These are phyloP conservation scores for Microcebus murinus DNA, from an alignment of 2,113 vertebrate species.

Conservation along the genomic window DNA sequence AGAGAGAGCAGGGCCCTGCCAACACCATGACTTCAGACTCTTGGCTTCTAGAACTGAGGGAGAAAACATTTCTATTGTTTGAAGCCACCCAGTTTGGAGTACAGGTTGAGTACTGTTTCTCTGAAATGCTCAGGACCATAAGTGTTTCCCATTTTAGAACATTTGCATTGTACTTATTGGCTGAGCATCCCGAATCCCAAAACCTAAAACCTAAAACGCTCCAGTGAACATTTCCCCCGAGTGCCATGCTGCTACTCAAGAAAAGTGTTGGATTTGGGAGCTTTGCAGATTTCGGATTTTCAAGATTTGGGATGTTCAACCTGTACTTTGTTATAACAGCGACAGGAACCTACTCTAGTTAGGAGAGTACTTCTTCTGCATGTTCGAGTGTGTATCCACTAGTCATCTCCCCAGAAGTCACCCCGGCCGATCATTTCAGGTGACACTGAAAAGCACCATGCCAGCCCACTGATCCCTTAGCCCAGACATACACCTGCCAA, in stretches of 20 bases:
- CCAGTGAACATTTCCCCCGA: not conserved
- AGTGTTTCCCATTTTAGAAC: not conserved
- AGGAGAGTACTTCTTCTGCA: fast-evolving
- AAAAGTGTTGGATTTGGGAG: not conserved
- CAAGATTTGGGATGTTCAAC: not conserved
- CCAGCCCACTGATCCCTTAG: not conserved
- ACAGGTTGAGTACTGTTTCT: not conserved
- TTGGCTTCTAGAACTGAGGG: not conserved
- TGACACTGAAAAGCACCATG: fast-evolving
- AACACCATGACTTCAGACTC: not conserved
- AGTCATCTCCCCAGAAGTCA: not conserved
- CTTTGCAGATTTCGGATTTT: not conserved
- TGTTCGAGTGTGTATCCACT: fast-evolving
- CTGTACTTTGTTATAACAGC: fast-evolving
- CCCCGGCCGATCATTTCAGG: fast-evolving
- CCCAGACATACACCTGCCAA: not conserved
- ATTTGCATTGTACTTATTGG: not conserved
- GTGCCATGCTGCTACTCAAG: not conserved
- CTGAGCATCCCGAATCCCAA: not conserved
- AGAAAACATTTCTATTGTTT: not conserved
- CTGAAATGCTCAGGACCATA: not conserved
- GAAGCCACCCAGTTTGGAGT: not conserved
- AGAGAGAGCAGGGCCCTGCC: not conserved
- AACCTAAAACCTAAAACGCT: not conserved
- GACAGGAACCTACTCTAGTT: fast-evolving